Conservation (phyloP, 2,113 vertebrate species). For the Menidia beryllina region DNA sequence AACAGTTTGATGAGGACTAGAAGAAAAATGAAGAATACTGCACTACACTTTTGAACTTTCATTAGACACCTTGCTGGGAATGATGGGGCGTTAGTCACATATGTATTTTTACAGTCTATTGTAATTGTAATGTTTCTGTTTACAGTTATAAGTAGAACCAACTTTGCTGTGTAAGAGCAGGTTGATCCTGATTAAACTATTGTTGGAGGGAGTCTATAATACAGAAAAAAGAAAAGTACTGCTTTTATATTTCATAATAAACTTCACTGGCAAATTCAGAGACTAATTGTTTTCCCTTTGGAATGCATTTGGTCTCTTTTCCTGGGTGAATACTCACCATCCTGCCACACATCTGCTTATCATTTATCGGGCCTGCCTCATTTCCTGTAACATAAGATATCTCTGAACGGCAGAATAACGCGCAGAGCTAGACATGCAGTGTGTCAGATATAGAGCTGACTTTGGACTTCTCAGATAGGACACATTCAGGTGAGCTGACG, state of each 20-base stretch:
- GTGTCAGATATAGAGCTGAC: background rate
- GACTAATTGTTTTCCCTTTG: background rate
- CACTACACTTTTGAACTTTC: slow-evolving; percentile 59
- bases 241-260: background rate
- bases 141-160: too few relatives aligned
- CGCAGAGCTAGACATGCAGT: background rate
- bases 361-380: background rate
- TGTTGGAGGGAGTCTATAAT: background rate
- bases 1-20: slow-evolving; percentile 78
- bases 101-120: too few relatives aligned
- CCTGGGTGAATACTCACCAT: background rate
- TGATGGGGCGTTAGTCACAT: background rate
- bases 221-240: background rate
- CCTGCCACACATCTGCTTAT: background rate
- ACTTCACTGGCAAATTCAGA: background rate
- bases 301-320: background rate
- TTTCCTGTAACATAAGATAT: background rate
- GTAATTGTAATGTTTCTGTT: too few relatives aligned
- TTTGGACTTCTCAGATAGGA: background rate
- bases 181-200: background rate
- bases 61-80: slow-evolving; percentile 39
- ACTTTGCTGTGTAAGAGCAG: background rate
- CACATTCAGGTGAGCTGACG: background rate
- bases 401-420: background rate
- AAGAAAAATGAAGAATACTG: slow-evolving; percentile 72